Percentiles rank a stretch among this genome's conserved stretches.
Evolutionary conservation across 2,113 vertebrate species (phyloP).

Genomic region (Coryphaenoides rupestris): DNA sequence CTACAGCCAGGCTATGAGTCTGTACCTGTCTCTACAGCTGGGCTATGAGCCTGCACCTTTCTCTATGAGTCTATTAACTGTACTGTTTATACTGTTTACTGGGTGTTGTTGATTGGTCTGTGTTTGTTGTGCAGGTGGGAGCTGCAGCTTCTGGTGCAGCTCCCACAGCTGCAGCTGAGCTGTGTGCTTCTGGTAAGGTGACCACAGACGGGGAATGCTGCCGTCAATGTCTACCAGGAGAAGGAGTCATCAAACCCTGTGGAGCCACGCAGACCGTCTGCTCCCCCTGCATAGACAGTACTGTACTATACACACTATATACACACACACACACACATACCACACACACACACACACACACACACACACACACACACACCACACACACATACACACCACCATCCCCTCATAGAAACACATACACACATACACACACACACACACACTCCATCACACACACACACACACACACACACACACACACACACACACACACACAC

Average conservation of each 20-base stretch:
- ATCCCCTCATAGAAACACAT: too few species aligned
- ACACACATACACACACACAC: too few species aligned
- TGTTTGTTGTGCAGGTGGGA: conserved; percentile 47
- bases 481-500: conserved; percentile 4
- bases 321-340: conserved; percentile 6
- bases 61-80: not conserved
- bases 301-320: conserved; percentile 61
- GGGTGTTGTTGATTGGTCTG: conserved; percentile 7
- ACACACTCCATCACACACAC: too few species aligned
- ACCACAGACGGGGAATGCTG: conserved; percentile 84
- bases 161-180: too few species aligned
- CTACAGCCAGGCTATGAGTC: too few species aligned
- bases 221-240: conserved; percentile 81
- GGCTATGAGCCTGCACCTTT: too few species aligned
- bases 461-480: too few species aligned
- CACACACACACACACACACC: conserved; percentile 7
- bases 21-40: too few species aligned
- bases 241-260: conserved; percentile 81
- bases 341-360: conserved; percentile 11
- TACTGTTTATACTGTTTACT: not conserved
- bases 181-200: conserved; percentile 70
- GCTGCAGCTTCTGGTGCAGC: conserved; percentile 55
- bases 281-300: conserved; percentile 90
- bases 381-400: too few species aligned
- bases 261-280: conserved; percentile 84